A percentile compares a stretch with the other conserved stretches of the same genome.
Evolutionary conservation across 2,113 vertebrate genomes (phyloP).

Genomic region (Phylloscopus trochiloides): DNA sequence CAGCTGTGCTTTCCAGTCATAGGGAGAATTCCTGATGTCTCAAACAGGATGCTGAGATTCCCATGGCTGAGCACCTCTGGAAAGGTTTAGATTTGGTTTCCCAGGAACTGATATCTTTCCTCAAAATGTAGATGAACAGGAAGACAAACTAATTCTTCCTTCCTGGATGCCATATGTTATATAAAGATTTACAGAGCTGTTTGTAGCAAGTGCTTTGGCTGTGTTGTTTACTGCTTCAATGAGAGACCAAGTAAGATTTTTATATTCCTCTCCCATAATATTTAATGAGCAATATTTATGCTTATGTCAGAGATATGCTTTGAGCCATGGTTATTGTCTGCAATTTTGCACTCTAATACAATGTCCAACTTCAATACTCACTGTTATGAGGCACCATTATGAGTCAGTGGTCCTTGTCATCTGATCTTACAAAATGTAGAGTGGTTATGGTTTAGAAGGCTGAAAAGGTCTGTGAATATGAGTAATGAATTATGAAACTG

Average conservation of each 20-base stretch:
- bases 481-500: slow-evolving; percentile 12
- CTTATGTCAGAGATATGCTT: not conserved
- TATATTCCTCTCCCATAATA: slow-evolving; percentile 32
- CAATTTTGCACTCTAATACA: not conserved
- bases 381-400: not conserved
- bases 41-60: not conserved
- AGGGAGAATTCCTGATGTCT: not conserved
- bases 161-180: not conserved
- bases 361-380: slow-evolving; percentile 2
- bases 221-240: not conserved
- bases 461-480: slow-evolving; percentile 5
- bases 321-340: not conserved
- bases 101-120: not conserved
- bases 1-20: not conserved
- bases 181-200: not conserved
- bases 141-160: not conserved
- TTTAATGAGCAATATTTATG: slow-evolving; percentile 56
- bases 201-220: not conserved
- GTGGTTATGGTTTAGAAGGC: not conserved
- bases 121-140: not conserved
- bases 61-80: not conserved
- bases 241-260: slow-evolving; percentile 9
- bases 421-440: not conserved
- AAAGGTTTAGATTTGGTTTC: not conserved
- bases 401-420: not conserved